phyloP scores from a whole-genome alignment of 2,888 invertebrate genomes.

The Oasisia sp. region DNA sequence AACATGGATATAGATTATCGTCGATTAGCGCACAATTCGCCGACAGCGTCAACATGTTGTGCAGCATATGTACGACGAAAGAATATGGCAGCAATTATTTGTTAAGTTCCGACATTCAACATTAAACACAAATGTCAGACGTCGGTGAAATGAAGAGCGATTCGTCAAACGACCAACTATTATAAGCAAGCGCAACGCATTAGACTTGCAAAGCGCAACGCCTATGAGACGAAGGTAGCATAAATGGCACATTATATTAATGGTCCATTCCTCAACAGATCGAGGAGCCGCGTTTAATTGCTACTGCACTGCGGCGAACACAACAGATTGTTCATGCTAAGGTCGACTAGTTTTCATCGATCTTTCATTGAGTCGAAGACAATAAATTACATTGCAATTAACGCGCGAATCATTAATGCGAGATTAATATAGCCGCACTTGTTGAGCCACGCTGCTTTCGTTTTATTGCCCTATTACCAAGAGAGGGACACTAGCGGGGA shows the following conservation, averaged over 20 bases:
- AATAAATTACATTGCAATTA: constrained; percentile 12
- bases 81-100: not conserved
- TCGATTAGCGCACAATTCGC: not conserved
- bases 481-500: not conserved
- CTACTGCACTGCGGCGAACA: not conserved
- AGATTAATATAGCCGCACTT: not conserved
- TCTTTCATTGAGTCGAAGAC: constrained; percentile 17
- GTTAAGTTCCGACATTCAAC: not conserved
- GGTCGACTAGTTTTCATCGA: not conserved
- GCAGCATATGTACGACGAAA: not conserved
- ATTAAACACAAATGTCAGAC: constrained; percentile 17
- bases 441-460: not conserved
- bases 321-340: not conserved
- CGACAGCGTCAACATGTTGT: not conserved
- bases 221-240: constrained; percentile 3
- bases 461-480: not conserved
- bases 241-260: not conserved
- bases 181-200: not conserved
- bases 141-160: not conserved
- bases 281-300: not conserved
- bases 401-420: not conserved
- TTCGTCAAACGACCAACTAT: constrained; percentile 7
- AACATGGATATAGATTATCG: not conserved
- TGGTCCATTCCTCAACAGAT: not conserved
- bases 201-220: not conserved